Evolutionary conservation across 2,113 vertebrate genomes (phyloP).

Genomic region (Laticauda laticaudata): DNA sequence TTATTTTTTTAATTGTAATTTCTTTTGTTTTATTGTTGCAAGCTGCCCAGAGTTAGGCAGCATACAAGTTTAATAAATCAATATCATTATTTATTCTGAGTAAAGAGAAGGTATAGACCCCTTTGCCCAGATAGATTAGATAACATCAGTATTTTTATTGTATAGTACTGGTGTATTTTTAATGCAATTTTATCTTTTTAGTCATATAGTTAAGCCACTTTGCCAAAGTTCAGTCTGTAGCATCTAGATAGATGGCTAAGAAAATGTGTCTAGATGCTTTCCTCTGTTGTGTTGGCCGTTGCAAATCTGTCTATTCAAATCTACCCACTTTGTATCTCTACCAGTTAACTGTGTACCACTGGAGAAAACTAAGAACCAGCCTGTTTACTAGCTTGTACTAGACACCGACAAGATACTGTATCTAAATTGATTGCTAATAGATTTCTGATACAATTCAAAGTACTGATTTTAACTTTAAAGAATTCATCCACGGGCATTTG

Average conservation of each 20-base stretch:
- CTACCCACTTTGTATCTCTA: not conserved
- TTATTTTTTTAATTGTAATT: not conserved
- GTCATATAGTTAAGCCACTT: not conserved
- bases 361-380: not conserved
- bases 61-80: not conserved
- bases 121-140: not conserved
- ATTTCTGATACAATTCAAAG: not conserved
- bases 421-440: not conserved
- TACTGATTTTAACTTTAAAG: not conserved
- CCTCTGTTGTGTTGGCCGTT: not conserved
- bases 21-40: not conserved
- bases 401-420: not conserved
- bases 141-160: not conserved
- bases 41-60: not conserved
- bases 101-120: not conserved
- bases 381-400: not conserved
- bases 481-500: not conserved
- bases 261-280: not conserved
- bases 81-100: not conserved
- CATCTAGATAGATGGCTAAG: not conserved
- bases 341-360: not conserved
- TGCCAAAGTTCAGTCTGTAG: not conserved
- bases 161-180: not conserved
- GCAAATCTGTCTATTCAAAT: not conserved
- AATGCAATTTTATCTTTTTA: not conserved